Base-by-base conservation (phyloP, 2,797 vertebrate genomes). In the Fistularia tabacaria region DNA sequence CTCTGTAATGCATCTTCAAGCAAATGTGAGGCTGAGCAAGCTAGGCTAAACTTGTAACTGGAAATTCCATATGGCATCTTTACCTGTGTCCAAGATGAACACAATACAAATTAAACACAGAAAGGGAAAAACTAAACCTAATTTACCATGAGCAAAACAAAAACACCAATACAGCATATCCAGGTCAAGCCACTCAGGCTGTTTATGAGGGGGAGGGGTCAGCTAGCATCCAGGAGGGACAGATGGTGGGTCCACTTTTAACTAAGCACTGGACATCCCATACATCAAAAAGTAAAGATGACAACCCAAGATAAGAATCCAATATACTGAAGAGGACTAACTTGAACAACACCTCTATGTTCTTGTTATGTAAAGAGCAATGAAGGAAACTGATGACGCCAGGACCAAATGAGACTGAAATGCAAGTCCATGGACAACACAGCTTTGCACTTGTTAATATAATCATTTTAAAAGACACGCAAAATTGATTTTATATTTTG, bases 151-250 rank as follows among this genome's bases (percentile, higher is more conserved):
- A 48, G 54, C 55, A 68, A 83, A 68, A 85, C 38, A 13, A 49
- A 7, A 37, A 25, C 47, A 37, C 49, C 66, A 47, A 46, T 25
- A 38, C 69, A 73, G 54, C 69, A 73, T 79, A 89, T 83, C 41
- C 55, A 87, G 84, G 88, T 90, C 88, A 89, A 75, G 79, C 71
- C 73, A 76, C 57, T 61, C 67, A 66, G 79, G 73, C 66, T 73
- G 63, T 81, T 67, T 62, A 69, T 50, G 50, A 44, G 74, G 79
- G 74, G 73, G 77, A 60, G 74, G 61, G 80, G 81, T 71, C 66
- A 61, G 13, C 46, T 54, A 73, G 69, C 71, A 76, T 77, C 57
- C 54, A 66, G 59, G 59, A 62, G 61, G 69, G 85, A 85, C 85
- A 90, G 85, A 90, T 88, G 87, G 88, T 51, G 73, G 53, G 50